These are phyloP conservation scores for Thymallus thymallus DNA, from an alignment of 2,113 vertebrate genomes.

Conservation along the genomic window DNA sequence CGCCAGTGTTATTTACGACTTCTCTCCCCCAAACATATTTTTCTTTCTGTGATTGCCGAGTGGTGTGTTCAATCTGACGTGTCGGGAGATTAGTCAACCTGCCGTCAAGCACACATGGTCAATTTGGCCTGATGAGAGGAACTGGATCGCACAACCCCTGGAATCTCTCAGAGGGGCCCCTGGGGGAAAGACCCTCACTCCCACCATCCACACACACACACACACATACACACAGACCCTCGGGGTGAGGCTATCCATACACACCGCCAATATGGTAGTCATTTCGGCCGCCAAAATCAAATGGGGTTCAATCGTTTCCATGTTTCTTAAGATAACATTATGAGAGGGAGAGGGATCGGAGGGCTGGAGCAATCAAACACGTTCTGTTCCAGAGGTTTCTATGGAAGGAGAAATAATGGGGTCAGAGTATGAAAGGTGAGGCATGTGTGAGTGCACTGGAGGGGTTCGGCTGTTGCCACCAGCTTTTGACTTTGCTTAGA, in stretches of 20 bases:
- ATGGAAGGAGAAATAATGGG: constrained; percentile 71
- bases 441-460: constrained; percentile 58
- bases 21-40: constrained; percentile 71
- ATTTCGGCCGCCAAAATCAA: constrained; percentile 72
- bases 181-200: constrained; percentile 25
- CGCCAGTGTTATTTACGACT: constrained; percentile 69
- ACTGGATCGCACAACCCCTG: constrained; percentile 62
- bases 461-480: constrained; percentile 63
- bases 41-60: constrained; percentile 71
- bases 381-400: constrained; percentile 61
- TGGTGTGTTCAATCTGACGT: constrained; percentile 69
- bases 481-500: constrained; percentile 55
- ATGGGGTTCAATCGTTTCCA: constrained; percentile 76
- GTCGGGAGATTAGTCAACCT: constrained; percentile 70
- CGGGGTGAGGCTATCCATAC: constrained; percentile 10
- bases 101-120: constrained; percentile 70
- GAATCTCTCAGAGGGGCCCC: constrained; percentile 62
- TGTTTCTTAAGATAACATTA: constrained; percentile 79
- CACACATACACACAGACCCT: not conserved
- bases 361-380: constrained; percentile 62
- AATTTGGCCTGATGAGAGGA: constrained; percentile 74
- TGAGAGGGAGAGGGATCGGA: constrained; percentile 48
- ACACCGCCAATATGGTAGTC: constrained; percentile 74
- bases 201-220: too few relatives aligned
- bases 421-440: constrained; percentile 72